phyloP scores from a whole-genome alignment of 2,888 invertebrate genomes.

The Cosmia pyralina region DNA sequence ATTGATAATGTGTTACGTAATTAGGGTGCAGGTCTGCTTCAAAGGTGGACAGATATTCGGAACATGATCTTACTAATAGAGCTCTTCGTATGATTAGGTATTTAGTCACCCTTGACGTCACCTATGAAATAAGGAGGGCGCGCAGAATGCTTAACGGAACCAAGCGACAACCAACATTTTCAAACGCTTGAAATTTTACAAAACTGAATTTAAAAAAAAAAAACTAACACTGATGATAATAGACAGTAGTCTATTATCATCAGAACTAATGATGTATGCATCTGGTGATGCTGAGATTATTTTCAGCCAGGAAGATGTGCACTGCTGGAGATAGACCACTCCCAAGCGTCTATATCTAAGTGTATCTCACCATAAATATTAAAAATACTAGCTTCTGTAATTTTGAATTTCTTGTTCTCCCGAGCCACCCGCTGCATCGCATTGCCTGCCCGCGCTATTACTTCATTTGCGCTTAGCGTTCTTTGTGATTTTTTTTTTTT shows the following conservation, averaged over 20 bases:
- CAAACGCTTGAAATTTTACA: neutral
- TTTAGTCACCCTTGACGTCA: neutral
- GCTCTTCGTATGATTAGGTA: neutral
- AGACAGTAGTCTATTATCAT: too few species aligned
- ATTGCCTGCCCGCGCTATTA: too few species aligned
- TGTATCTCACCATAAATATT: slow-evolving; percentile 9
- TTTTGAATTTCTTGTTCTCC: too few species aligned
- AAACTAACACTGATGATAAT: too few species aligned
- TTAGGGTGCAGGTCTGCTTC: too few species aligned
- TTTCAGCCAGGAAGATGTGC: neutral
- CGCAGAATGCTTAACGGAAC: neutral
- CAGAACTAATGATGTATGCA: neutral
- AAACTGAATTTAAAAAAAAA: neutral
- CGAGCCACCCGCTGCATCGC: too few species aligned
- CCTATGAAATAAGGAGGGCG: neutral
- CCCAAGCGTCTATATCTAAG: too few species aligned
- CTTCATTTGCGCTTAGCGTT: too few species aligned
- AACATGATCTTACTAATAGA: neutral
- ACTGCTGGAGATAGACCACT: neutral
- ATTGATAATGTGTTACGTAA: too few species aligned
- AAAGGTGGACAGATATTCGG: neutral
- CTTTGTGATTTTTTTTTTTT: too few species aligned
- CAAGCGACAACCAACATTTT: neutral
- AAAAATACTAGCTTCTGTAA: neutral
- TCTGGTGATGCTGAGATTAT: neutral